Percentiles rank a stretch among this genome's conserved stretches.
phyloP scores from a whole-genome alignment of 2,888 invertebrate genomes.

The Bombylius major region DNA sequence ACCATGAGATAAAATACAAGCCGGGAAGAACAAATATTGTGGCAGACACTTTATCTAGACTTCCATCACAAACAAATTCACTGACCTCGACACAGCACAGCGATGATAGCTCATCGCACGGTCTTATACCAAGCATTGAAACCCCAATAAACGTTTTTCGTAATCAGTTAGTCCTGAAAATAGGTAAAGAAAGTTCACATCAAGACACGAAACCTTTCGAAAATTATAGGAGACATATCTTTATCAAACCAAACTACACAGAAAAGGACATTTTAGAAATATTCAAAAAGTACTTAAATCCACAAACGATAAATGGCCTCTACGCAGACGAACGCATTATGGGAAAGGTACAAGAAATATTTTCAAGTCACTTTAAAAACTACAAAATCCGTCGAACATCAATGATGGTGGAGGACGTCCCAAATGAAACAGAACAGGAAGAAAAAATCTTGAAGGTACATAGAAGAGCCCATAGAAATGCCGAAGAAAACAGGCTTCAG shows the following conservation, averaged over 20 bases:
- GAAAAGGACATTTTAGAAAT: not conserved
- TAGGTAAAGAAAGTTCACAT: not conserved
- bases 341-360: not conserved
- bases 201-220: not conserved
- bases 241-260: not conserved
- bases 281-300: not conserved
- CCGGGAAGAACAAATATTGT: too few relatives aligned
- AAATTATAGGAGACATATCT: not conserved
- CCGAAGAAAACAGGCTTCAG: not conserved
- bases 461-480: not conserved
- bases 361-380: not conserved
- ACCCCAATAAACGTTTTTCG: slow-evolving; percentile 13
- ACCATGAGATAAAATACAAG: too few relatives aligned
- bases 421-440: too few relatives aligned
- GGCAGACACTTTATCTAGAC: not conserved
- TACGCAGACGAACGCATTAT: not conserved
- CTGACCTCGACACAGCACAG: slow-evolving; percentile 7
- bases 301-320: not conserved
- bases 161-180: slow-evolving; percentile 8
- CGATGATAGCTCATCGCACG: slow-evolving; percentile 4
- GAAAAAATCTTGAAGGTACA: too few relatives aligned
- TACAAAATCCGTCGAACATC: not conserved
- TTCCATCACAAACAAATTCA: slow-evolving; percentile 1
- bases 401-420: not conserved
- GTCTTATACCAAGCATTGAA: slow-evolving; percentile 5